phyloP scores from a whole-genome alignment of 2,797 vertebrate genomes.

The Characodon lateralis region DNA sequence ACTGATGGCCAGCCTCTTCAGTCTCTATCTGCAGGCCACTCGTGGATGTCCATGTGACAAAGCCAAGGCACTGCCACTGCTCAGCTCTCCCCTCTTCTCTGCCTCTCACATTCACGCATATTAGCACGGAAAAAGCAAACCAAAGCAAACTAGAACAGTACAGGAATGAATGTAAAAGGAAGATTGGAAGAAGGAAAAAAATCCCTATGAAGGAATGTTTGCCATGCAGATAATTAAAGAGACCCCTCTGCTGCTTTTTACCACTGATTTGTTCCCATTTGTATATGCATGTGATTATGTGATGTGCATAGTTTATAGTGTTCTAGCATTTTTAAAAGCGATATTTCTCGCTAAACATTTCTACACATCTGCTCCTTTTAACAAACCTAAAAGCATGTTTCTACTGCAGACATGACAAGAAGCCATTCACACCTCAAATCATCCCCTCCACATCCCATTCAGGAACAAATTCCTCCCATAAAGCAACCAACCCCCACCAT shows the following conservation, averaged over 20 bases:
- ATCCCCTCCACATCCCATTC: too few relatives aligned
- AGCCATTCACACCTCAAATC: too few relatives aligned
- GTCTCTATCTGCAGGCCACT: constrained; percentile 46
- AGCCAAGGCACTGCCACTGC: constrained; percentile 52
- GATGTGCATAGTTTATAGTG: not conserved
- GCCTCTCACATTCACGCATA: constrained; percentile 43
- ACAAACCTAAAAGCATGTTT: constrained; percentile 1
- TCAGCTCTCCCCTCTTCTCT: constrained; percentile 48
- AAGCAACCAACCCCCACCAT: too few relatives aligned
- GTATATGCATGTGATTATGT: constrained; percentile 3
- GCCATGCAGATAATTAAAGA: constrained; percentile 51
- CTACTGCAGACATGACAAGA: too few relatives aligned
- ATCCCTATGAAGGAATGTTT: constrained; percentile 49
- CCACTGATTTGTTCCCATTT: constrained; percentile 18
- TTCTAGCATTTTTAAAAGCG: not conserved
- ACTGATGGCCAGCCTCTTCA: constrained; percentile 32
- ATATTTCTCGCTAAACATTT: not conserved
- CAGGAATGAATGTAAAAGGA: constrained; percentile 14
- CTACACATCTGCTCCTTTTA: constrained; percentile 34
- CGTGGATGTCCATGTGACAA: constrained; percentile 74
- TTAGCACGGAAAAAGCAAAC: constrained; percentile 40
- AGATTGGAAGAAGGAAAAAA: constrained; percentile 7
- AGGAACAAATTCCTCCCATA: too few relatives aligned
- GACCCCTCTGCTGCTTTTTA: constrained; percentile 10
- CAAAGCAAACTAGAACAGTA: constrained; percentile 42